These are phyloP conservation scores for Notiomystis cincta DNA, from an alignment of 2,113 vertebrate genomes.

Conservation along the genomic window DNA sequence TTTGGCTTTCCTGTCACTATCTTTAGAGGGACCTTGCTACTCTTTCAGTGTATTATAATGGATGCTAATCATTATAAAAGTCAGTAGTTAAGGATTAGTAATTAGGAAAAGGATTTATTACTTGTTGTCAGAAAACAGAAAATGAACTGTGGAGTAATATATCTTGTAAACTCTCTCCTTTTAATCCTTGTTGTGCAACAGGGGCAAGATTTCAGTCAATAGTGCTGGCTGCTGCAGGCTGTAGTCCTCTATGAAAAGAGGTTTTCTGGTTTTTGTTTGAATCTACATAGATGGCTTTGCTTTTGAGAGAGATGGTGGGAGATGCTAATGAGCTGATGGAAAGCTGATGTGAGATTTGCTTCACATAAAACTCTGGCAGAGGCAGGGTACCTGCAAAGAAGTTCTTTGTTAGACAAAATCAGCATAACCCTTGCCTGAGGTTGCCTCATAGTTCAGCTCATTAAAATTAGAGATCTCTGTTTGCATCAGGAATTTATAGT, in stretches of 20 bases:
- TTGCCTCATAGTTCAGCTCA: neutral
- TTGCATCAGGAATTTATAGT: neutral
- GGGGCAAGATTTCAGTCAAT: neutral
- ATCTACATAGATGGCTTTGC: neutral
- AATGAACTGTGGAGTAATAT: neutral
- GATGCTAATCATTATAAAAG: neutral
- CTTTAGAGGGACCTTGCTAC: neutral
- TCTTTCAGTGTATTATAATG: neutral
- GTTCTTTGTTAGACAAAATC: neutral
- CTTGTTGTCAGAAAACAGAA: neutral
- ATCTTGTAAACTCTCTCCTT: neutral
- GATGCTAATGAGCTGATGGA: neutral
- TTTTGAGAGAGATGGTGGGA: neutral
- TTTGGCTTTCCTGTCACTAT: neutral
- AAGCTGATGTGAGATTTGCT: neutral
- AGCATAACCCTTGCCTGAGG: neutral
- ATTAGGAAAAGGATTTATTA: neutral
- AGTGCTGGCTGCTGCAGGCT: neutral
- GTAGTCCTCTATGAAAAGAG: neutral
- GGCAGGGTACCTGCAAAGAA: neutral
- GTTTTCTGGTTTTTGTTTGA: neutral
- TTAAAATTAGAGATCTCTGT: neutral
- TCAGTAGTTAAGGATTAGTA: neutral
- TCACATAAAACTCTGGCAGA: neutral
- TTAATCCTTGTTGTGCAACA: neutral